Evolutionary conservation across 1,140 invertebrate species (phyloP), one percentile per base, ranked within the genome.

Genomic region (Camponotus floridanus): DNA sequence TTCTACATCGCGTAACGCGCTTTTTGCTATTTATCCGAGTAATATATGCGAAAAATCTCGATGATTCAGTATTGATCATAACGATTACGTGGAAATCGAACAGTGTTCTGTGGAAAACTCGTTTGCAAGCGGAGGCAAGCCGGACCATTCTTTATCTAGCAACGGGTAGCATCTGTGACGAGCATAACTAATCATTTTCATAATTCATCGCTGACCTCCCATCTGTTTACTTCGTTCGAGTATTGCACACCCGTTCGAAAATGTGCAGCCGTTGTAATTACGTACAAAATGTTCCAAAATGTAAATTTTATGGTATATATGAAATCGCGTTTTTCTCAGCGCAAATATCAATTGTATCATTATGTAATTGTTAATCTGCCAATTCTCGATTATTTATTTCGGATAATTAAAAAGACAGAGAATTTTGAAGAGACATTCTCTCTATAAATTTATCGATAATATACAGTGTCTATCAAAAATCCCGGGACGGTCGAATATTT

Each of bases 131-230:
- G 64, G 13, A 26, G 45, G 8, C 31, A 55, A 39, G 45, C 62
- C 45, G 51, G 31, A 79, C 31, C 45, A 62, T n/a, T 55, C 76
- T 79, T 79, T 55, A 79, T 68, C 62, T 79, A 80, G n/a, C 45
- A 39, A 9, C 65, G 64, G 64, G 64, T 68, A 80, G 33, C 76
- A 80, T 80, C 76, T 80, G 76, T 70, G 76, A 80, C 64, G 64
- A 80, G 64, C 76, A 55, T 70, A 80, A 80, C 76, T 80, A 80
- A 80, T 80, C 76, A 80, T n/a, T 80, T 80, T 80, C 76, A 80
- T 80, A 68, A 80, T 80, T 80, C 45, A 80, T 80, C 45, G 64
- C 33, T 8, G n/a, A 26, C 36, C 36, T 39, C 36, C 33, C 45
- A n/a, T 48, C 33, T 51, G 45, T 65, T 80, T 80, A 80, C 45